Evolutionary conservation across 2,113 vertebrate species (phyloP).

Genomic region (Pipa parva): DNA sequence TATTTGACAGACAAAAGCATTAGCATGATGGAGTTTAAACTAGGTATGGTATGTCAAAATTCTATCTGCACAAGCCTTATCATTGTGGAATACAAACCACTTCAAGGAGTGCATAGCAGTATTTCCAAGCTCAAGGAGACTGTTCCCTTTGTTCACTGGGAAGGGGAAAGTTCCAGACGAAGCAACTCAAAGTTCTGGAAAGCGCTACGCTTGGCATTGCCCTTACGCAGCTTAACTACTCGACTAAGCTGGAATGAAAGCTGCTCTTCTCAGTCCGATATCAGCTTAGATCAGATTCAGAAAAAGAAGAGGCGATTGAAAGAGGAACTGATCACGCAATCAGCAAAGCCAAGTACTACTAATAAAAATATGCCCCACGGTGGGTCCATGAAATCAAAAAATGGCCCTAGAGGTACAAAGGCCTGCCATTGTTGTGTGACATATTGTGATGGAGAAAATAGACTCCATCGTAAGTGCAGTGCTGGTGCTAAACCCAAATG

Average conservation of each 20-base stretch:
- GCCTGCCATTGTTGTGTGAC: constrained; percentile 67
- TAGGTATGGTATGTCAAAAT: constrained; percentile 80
- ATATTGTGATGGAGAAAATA: constrained; percentile 53
- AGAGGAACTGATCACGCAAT: constrained; percentile 45
- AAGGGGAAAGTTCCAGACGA: constrained; percentile 70
- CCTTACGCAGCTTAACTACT: constrained; percentile 70
- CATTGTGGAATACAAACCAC: constrained; percentile 70
- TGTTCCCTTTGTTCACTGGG: constrained; percentile 72
- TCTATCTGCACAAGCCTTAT: constrained; percentile 68
- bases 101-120: constrained; percentile 65
- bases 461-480: constrained; percentile 53
- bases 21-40: constrained; percentile 83
- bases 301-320: constrained; percentile 56
- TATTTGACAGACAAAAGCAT: constrained; percentile 83
- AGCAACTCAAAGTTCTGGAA: constrained; percentile 81
- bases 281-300: constrained; percentile 66
- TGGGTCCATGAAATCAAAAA: constrained; percentile 13
- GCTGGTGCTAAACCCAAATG: constrained; percentile 55
- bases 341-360: background rate
- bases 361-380: background rate
- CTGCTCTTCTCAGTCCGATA: constrained; percentile 85
- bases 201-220: constrained; percentile 73
- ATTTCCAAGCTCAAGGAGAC: constrained; percentile 72
- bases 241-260: constrained; percentile 78
- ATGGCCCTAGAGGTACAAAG: constrained; percentile 54